Base-by-base conservation (phyloP, 2,888 invertebrate species). In the Meganola albula region DNA sequence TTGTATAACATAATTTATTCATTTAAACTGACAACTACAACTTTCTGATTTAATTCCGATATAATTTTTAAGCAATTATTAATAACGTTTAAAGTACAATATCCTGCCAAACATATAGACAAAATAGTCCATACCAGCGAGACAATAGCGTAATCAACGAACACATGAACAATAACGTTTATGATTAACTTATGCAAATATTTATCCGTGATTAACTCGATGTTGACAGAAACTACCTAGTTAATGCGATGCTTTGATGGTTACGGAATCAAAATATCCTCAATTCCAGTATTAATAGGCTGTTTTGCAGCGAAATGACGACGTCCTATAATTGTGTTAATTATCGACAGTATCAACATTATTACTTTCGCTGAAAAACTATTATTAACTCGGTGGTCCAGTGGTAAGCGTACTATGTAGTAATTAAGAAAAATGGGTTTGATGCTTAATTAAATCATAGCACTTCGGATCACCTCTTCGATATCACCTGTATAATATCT, bases 111-210 rank as follows among this genome's bases (percentile, higher is more conserved):
- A 13, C 28, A 20, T 31, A n/a, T 23, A 9, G 10, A 11, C 22
- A 29, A 37, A 40, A 27, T 21, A 21, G 32, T 30, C 27, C 29
- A 28, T 31, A 42, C 46, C 31, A 37, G 32, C 25, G 37, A 44
- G 48, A 59, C 63, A 60, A 62, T 62, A 43, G 55, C 31, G 27
- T 52, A 54, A 58, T 53, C 47, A 49, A 43, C 44, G 45, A 20
- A 40, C 44, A 44, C 37, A 42, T 38, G 45, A 40, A 47, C 55
- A 56, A 66, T 63, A 58, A 63, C 71, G 58, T 74, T 54, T 52
- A 64, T 69, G 63, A 68, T 72, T 70, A 67, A 60, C 63, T 54
- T 63, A 67, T 58, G 66, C 59, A 68, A 79, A 79, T 73, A 71
- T 76, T 70, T 59, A 66, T 64, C 56, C 45, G 54, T 58, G 58